Base-by-base conservation (phyloP, 2,113 vertebrate species). In the Tyto alba region DNA sequence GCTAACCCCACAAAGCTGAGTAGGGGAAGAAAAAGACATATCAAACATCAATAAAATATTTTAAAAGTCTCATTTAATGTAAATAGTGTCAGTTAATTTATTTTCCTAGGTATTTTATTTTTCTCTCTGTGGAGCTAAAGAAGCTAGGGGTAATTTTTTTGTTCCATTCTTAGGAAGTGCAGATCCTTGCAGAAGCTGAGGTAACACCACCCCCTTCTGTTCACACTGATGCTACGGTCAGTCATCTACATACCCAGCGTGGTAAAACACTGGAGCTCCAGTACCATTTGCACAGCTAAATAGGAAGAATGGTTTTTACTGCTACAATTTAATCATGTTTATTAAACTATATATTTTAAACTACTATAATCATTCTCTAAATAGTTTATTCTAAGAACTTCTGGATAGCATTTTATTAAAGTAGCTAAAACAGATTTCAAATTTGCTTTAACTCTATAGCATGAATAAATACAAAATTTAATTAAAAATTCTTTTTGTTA, bases 121-220 rank as follows among this genome's bases (percentile, higher is more conserved):
- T 93, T 88, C 36, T 86, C 26, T 69, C n/a, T 22, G 17, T 55
- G 45, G 48, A 50, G 43, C 9, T 93, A 90, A 82, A 48, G 45
- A 94, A 93, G 85, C 55, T n/a, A 59, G 25, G 40, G 36, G 40
- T 40, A 56, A 34, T 93, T 81, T 77, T 81, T 68, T 89, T 80
- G 72, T 87, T 93, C 67, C 2, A 1, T n/a, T 85, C 68, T 84
- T 79, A 74, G 75, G 80, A 81, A 52, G 25, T 77, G 45, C 53
- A 32, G 23, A 47, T 59, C 66, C 55, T 92, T 88, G 56, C 41
- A 87, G 91, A 98, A 98, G 85, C 94, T 98, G 73, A 95, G 88
- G 96, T 97, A 98, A 98, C 95, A 98, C 38, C 97, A 97, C 97
- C 98, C 98, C 97, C 98, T 98, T 98, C 98, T 98, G 98, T 97